Evolutionary conservation across 2,888 invertebrate species (phyloP).

Genomic region (Chymomyza fuscimana): DNA sequence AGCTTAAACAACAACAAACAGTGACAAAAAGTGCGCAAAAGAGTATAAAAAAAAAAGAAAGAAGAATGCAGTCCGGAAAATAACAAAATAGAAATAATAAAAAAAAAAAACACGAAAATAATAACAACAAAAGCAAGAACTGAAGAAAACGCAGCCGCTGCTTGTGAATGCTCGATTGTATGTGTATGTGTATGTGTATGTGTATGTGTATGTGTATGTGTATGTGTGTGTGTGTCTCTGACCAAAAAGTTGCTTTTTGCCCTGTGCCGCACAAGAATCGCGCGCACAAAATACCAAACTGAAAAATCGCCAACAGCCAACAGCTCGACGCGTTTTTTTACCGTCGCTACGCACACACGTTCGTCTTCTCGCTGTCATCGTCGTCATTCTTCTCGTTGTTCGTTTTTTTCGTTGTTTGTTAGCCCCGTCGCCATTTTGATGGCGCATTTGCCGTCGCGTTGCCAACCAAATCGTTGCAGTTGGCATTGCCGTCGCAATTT

Average conservation of each 20-base stretch:
- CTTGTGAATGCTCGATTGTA: background rate
- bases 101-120: slow-evolving; percentile 31
- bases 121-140: slow-evolving; percentile 33
- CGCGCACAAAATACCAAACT: background rate
- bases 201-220: too few species aligned
- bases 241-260: too few species aligned
- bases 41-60: slow-evolving; percentile 24
- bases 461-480: slow-evolving; percentile 30
- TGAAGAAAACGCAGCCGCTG: slow-evolving; percentile 11
- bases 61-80: slow-evolving; percentile 35
- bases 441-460: slow-evolving; percentile 43
- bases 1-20: slow-evolving; percentile 41
- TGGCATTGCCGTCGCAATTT: background rate
- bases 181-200: background rate
- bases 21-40: background rate
- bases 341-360: background rate
- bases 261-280: background rate
- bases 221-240: background rate
- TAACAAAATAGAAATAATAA: slow-evolving; percentile 45
- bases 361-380: slow-evolving; percentile 23
- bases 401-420: slow-evolving; percentile 16
- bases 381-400: slow-evolving; percentile 15
- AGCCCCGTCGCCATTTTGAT: slow-evolving; percentile 68
- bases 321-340: slow-evolving; percentile 2
- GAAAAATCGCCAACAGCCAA: slow-evolving; percentile 1